A percentile compares a stretch with the other conserved stretches of the same genome.
Conservation (phyloP, 2,888 invertebrate genomes). For the Boloria selene region DNA sequence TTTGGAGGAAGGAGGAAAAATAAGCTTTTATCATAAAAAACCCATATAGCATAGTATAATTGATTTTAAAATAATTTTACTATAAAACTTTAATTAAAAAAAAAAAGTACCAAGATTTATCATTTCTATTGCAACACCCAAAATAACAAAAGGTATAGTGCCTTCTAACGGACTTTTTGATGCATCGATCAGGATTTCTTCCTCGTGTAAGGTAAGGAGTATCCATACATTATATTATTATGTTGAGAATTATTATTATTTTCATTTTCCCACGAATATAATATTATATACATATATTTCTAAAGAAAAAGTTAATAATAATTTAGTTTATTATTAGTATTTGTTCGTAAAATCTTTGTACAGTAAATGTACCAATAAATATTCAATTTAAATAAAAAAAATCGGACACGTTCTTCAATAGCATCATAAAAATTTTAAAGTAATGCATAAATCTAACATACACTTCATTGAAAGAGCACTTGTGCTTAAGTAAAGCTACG, state of each 20-base stretch:
- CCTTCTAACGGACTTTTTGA: constrained; percentile 76
- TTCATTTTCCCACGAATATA: constrained; percentile 66
- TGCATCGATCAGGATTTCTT: constrained; percentile 68
- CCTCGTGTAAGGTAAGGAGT: constrained; percentile 47
- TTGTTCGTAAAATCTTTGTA: too few species aligned
- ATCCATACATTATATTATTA: constrained; percentile 38
- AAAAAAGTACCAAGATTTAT: constrained; percentile 52
- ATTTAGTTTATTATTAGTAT: background rate
- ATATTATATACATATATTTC: constrained; percentile 1
- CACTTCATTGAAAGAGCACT: constrained; percentile 8
- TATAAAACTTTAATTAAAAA: background rate
- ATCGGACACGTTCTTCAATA: background rate
- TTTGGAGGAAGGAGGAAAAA: too few species aligned
- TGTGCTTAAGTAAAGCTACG: constrained; percentile 9
- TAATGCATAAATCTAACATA: constrained; percentile 8
- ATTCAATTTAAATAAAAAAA: too few species aligned
- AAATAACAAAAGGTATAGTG: constrained; percentile 71
- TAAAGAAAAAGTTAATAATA: background rate
- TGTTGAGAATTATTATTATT: constrained; percentile 53
- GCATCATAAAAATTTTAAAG: background rate
- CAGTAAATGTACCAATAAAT: too few species aligned
- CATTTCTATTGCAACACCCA: constrained; percentile 39
- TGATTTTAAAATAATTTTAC: background rate
- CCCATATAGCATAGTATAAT: background rate
- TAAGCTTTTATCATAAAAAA: too few species aligned